A percentile compares a stretch with the other conserved stretches of the same genome.
Conservation (phyloP, 2,888 invertebrate species). For the Epinotia ramella region DNA sequence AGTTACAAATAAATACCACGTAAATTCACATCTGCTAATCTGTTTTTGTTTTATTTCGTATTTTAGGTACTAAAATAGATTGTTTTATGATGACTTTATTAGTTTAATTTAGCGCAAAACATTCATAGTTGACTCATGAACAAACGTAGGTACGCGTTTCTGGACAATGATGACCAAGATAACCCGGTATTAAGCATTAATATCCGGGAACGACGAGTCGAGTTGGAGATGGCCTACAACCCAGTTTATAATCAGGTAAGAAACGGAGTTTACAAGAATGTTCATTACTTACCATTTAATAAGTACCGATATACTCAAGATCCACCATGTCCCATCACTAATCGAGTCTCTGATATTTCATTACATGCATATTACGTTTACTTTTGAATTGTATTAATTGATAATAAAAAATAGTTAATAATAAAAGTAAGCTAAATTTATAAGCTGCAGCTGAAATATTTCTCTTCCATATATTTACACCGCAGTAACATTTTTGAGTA, state of each 20-base stretch:
- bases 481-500: too few relatives aligned
- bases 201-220: conserved; percentile 1
- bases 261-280: too few relatives aligned
- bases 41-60: neutral
- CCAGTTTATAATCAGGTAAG: too few relatives aligned
- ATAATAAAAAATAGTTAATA: too few relatives aligned
- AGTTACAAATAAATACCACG: conserved; percentile 1
- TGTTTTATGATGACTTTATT: neutral
- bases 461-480: too few relatives aligned
- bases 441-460: too few relatives aligned
- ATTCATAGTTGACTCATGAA: conserved; percentile 16
- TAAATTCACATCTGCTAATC: neutral
- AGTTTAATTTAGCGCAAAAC: conserved; percentile 18
- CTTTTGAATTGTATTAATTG: too few relatives aligned
- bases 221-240: conserved; percentile 13
- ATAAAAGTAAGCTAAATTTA: too few relatives aligned
- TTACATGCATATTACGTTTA: too few relatives aligned
- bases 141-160: neutral
- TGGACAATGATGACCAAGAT: conserved; percentile 16
- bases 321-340: too few relatives aligned
- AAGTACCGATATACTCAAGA: too few relatives aligned
- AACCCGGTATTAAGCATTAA: conserved; percentile 21
- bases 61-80: neutral
- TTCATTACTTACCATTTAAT: neutral
- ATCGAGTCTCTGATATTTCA: too few relatives aligned